Evolutionary conservation across 2,888 invertebrate genomes (phyloP), one percentile per base, ranked within the genome.

Genomic region (Cordilura impudica): DNA sequence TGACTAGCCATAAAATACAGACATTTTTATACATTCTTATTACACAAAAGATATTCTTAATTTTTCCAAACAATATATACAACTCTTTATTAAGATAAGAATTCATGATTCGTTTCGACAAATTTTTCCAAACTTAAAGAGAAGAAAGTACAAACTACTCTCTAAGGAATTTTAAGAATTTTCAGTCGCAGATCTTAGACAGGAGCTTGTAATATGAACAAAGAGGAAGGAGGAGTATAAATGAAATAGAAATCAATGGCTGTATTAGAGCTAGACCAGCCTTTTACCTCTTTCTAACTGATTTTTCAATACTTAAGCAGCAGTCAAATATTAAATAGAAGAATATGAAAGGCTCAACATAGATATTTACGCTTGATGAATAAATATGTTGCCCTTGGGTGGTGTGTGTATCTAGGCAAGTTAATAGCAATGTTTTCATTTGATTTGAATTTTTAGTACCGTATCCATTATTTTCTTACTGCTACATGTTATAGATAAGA

Each of bases 131-230:
- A 51, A 26, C 23, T 51, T 51, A n/a, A 51, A 29, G 29, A 16
- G 23, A 29, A 47, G 16, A 60, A 26, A 23, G 4, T 31, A 56
- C 26, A 56, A 21, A 56, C 35, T 56, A 31, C 31, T 67, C 29
- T 45, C 31, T 8, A 23, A 67, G 23, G 56, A 56, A 49, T 56
- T 31, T 23, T 10, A 56, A 21, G n/a, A 26, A 67, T 21, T 6
- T 26, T 19, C 26, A 26, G 35, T 54, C 6, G 31, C 31, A 31
- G 19, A 4, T 21, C 23, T 43, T 8, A 26, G 45, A n/a, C 18
- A 14, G 43, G 26, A 16, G 29, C 14, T 12, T 43, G 39, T 70
- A 70, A 60, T 60, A 26, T 70, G 60, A 43, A 39, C 70, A 60
- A 70, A 53, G 70, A 53, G 12, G 43, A 14, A n/a, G 12, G 39